Percentiles rank a stretch among this genome's conserved stretches.
These are phyloP conservation scores for Galaxias olidus DNA, from an alignment of 2,797 vertebrate genomes.

Conservation along the genomic window DNA sequence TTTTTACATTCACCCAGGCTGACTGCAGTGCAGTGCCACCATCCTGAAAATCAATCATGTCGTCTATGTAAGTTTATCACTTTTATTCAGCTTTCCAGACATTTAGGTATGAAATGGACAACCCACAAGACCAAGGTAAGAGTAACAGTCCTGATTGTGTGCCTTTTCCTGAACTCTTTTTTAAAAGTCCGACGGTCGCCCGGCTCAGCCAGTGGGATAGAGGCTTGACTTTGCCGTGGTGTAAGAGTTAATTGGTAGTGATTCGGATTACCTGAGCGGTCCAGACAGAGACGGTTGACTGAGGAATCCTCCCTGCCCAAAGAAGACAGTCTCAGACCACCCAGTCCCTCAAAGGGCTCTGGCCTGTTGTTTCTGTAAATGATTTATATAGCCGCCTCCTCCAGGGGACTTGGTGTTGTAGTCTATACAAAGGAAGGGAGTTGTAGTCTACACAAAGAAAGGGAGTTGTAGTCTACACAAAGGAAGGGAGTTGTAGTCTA, in stretches of 20 bases:
- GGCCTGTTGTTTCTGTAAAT: slow-evolving; percentile 20
- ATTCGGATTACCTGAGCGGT: slow-evolving; percentile 51
- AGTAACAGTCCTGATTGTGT: slow-evolving; percentile 26
- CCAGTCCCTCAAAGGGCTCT: slow-evolving; percentile 26
- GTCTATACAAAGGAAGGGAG: too few species aligned
- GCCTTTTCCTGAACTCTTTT: slow-evolving; percentile 33
- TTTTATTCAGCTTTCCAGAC: slow-evolving; percentile 59
- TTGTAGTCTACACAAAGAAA: too few species aligned
- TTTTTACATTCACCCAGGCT: slow-evolving; percentile 47
- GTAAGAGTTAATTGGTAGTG: slow-evolving; percentile 62
- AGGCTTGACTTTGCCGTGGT: slow-evolving; percentile 43
- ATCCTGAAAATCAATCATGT: slow-evolving; percentile 62
- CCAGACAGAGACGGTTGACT: slow-evolving; percentile 29
- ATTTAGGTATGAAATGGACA: slow-evolving; percentile 58
- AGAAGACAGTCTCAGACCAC: slow-evolving; percentile 39
- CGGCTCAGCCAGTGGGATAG: slow-evolving; percentile 28
- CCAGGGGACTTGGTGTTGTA: background rate
- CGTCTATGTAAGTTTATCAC: slow-evolving; percentile 49
- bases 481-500: too few species aligned
- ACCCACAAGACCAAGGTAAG: too few species aligned
- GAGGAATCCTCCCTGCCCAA: slow-evolving; percentile 36
- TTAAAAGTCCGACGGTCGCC: slow-evolving; percentile 40
- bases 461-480: too few species aligned
- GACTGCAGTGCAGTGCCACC: slow-evolving; percentile 28
- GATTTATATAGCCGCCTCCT: slow-evolving; percentile 20